A percentile compares a stretch with the other conserved stretches of the same genome.
These are phyloP conservation scores for Pseudomyrmex flavicornis DNA, from an alignment of 1,140 invertebrate genomes.

Conservation along the genomic window DNA sequence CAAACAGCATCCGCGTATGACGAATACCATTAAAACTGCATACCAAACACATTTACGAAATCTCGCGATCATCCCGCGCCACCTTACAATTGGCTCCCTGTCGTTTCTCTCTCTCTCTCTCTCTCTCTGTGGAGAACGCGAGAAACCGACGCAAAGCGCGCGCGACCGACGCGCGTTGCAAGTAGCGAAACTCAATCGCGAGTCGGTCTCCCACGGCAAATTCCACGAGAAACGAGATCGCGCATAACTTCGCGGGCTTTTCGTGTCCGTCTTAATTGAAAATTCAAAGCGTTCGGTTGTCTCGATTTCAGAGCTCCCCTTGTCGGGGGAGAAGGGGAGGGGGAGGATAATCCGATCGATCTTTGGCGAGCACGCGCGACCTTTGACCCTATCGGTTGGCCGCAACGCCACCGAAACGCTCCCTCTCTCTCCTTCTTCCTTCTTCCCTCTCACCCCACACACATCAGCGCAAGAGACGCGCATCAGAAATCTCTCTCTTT, in stretches of 20 bases:
- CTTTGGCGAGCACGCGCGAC: constrained; percentile 58
- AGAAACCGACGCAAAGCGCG: not conserved
- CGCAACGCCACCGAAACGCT: constrained; percentile 24
- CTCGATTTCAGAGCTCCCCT: constrained; percentile 35
- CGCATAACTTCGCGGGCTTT: constrained; percentile 36
- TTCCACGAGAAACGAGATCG: constrained; percentile 45
- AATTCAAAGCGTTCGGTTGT: constrained; percentile 33
- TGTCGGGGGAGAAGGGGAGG: too few relatives aligned
- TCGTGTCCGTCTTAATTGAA: constrained; percentile 55
- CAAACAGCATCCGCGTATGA: not conserved
- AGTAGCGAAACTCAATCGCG: not conserved
- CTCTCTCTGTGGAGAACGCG: not conserved
- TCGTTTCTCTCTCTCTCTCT: not conserved
- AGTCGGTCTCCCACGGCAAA: not conserved
- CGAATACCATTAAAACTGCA: not conserved
- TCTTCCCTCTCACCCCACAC: too few relatives aligned
- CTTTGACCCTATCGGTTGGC: constrained; percentile 63
- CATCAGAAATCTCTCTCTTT: constrained; percentile 2
- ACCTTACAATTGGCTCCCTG: too few relatives aligned
- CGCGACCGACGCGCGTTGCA: not conserved
- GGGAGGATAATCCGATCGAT: constrained; percentile 67
- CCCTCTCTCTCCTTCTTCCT: not conserved
- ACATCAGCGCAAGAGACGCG: constrained; percentile 22
- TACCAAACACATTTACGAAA: not conserved
- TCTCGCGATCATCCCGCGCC: not conserved